These are phyloP conservation scores for Colinus virginianus DNA, from an alignment of 2,113 vertebrate species.

Conservation along the genomic window DNA sequence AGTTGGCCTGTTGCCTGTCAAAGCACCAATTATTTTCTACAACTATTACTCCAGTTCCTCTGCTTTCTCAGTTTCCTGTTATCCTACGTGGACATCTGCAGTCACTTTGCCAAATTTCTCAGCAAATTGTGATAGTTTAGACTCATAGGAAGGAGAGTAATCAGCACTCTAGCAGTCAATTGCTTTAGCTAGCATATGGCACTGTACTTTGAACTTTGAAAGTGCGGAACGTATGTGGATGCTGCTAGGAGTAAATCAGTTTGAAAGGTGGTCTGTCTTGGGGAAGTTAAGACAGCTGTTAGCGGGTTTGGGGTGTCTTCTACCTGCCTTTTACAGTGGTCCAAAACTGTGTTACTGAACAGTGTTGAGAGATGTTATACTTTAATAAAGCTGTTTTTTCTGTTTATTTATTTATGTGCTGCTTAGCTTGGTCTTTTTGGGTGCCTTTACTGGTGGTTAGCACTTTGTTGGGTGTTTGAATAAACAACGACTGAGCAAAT, in stretches of 20 bases:
- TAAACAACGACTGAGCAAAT: constrained; percentile 58
- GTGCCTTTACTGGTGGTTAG: background rate
- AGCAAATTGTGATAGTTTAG: background rate
- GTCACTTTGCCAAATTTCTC: constrained; percentile 46
- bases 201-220: constrained; percentile 17
- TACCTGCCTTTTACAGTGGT: background rate
- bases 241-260: background rate
- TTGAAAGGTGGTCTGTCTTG: background rate
- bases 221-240: background rate
- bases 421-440: constrained; percentile 4
- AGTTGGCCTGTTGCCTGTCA: constrained; percentile 40
- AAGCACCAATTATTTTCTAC: constrained; percentile 41
- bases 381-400: background rate
- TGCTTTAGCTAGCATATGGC: constrained; percentile 34
- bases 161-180: constrained; percentile 33
- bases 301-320: background rate
- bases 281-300: background rate
- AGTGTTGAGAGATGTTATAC: background rate
- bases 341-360: background rate
- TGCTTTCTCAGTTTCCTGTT: constrained; percentile 45
- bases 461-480: constrained; percentile 50
- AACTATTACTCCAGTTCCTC: constrained; percentile 44
- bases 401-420: background rate
- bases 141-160: constrained; percentile 45
- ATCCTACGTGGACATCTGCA: constrained; percentile 33